Evolutionary conservation across 2,888 invertebrate genomes (phyloP), one percentile per base, ranked within the genome.

Genomic region (Colletes collaris): DNA sequence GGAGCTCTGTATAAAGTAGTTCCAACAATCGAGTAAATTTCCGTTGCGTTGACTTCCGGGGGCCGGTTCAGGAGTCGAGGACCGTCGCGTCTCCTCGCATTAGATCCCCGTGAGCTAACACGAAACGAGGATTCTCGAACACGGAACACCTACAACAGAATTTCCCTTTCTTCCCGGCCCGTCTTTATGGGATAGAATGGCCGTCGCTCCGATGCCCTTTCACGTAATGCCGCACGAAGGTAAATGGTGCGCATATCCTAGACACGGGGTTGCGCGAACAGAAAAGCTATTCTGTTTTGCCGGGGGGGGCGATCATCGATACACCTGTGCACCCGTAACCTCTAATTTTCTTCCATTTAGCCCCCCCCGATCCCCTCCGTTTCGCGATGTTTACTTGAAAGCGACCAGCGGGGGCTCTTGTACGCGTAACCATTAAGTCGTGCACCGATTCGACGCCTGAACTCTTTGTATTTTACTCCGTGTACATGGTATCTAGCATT

Each of bases 231-330:
- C 82, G 60, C 80, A 64, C 71, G 86, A 89, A 86, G 88, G 89
- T 88, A 90, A 92, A 92, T 91, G 90, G 87, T 88, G 88, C 91
- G 90, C 86, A 88, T 90, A 88, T 91, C 90, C 91, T 86, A 86
- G 82, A 76, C 44, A 72, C 76, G 53, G 59, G 44, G 46, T 37
- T 55, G 46, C 10, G 19, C 60, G 37, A 66, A 56, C 79, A 72
- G 44, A 46, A 87, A 83, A 86, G 86, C 84, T 81, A 82, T 79
- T 77, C 67, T 37, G 82, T 76, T 76, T 68, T 7, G 44, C 8
- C 73, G 37, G 58, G 74, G 46, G 16, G 27, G 27, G 27, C 27
- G 74, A 74, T 79, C 82, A 71, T 59, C 79, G 83, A 82, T 87
- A 81, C 89, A 89, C 89, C 89, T 90, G 90, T 90, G 82, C 76